Evolutionary conservation across 2,797 vertebrate species (phyloP).

Genomic region (Rhynchonycteris naso): DNA sequence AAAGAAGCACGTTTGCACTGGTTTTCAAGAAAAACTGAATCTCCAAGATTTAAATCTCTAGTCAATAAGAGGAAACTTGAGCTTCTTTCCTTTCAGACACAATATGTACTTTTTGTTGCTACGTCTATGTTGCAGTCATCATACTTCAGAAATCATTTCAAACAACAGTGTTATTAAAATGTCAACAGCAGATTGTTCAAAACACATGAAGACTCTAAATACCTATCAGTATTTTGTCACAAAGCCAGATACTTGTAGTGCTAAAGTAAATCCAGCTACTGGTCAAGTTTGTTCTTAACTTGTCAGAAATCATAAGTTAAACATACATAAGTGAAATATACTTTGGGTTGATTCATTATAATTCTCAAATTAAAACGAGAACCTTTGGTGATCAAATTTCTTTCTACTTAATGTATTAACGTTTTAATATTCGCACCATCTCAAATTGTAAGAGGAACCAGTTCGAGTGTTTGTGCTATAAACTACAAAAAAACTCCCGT

Average conservation of each 20-base stretch:
- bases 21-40: slow-evolving; percentile 55
- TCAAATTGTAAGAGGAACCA: slow-evolving; percentile 67
- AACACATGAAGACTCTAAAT: slow-evolving; percentile 66
- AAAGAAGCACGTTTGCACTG: slow-evolving; percentile 20
- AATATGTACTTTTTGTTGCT: slow-evolving; percentile 66
- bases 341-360: slow-evolving; percentile 32
- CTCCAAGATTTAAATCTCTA: slow-evolving; percentile 43
- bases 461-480: slow-evolving; percentile 30
- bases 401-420: slow-evolving; percentile 54
- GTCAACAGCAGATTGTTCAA: slow-evolving; percentile 64
- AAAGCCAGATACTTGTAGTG: slow-evolving; percentile 56
- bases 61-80: slow-evolving; percentile 65
- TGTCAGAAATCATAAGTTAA: slow-evolving; percentile 54
- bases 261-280: slow-evolving; percentile 59
- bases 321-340: neutral
- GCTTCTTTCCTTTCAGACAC: slow-evolving; percentile 66
- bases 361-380: slow-evolving; percentile 66
- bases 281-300: slow-evolving; percentile 59
- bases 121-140: slow-evolving; percentile 51
- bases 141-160: slow-evolving; percentile 73
- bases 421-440: slow-evolving; percentile 74
- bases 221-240: slow-evolving; percentile 67
- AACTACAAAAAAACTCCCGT: slow-evolving; percentile 48
- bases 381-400: slow-evolving; percentile 72
- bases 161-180: slow-evolving; percentile 72